Evolutionary conservation across 2,888 invertebrate species (phyloP).

Genomic region (Celastrina argiolus): DNA sequence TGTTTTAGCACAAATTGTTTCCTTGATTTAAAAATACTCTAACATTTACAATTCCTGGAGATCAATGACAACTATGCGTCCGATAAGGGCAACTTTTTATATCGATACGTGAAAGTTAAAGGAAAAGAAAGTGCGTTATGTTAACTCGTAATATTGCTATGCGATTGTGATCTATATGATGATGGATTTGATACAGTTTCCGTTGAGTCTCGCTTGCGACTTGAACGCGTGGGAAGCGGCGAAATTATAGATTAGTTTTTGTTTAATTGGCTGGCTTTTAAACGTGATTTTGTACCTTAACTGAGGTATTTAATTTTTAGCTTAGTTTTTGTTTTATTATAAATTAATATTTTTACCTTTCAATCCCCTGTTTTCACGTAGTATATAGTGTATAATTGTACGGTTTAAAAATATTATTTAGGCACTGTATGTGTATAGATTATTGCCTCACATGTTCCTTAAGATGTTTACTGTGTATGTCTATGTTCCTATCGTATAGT

Average conservation of each 20-base stretch:
- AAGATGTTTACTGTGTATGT: too few relatives aligned
- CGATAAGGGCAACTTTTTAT: constrained; percentile 1
- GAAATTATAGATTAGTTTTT: neutral
- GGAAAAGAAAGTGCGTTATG: constrained; percentile 14
- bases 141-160: constrained; percentile 5
- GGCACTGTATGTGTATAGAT: too few relatives aligned
- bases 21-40: too few relatives aligned
- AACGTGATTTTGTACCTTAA: neutral
- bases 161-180: constrained; percentile 12
- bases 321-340: too few relatives aligned
- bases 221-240: neutral
- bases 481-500: too few relatives aligned
- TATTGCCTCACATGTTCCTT: too few relatives aligned
- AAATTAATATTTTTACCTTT: too few relatives aligned
- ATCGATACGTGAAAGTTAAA: constrained; percentile 11
- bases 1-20: too few relatives aligned
- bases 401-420: too few relatives aligned
- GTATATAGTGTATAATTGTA: too few relatives aligned
- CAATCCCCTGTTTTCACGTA: too few relatives aligned
- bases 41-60: neutral
- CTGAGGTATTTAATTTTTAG: neutral
- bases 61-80: neutral
- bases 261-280: constrained; percentile 1
- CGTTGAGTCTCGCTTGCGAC: neutral
- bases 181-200: neutral